Percentiles rank a stretch among this genome's conserved stretches.
These are phyloP conservation scores for Smutsia gigantea DNA, from an alignment of 2,797 vertebrate genomes.

Conservation along the genomic window DNA sequence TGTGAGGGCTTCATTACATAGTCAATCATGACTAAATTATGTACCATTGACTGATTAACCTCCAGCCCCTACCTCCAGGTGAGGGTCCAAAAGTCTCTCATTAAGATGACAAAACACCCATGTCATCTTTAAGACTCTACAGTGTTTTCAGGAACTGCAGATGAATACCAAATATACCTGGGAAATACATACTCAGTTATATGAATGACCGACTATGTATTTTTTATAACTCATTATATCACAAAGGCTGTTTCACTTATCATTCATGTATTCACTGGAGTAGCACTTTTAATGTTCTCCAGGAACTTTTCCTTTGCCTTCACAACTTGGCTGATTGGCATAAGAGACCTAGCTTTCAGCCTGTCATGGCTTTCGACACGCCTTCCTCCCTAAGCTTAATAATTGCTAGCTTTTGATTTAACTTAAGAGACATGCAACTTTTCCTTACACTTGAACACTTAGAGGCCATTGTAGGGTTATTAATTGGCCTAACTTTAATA, in stretches of 20 bases:
- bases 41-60: no score
- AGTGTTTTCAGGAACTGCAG: no score
- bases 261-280: neutral
- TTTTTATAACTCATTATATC: no score
- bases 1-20: no score
- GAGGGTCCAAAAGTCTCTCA: no score
- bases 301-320: neutral
- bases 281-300: neutral
- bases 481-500: neutral
- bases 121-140: no score
- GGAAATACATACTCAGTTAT: no score
- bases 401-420: neutral
- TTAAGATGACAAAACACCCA: no score
- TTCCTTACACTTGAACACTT: neutral
- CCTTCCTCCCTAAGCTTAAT: neutral
- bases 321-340: neutral
- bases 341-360: neutral
- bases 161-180: no score
- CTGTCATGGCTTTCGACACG: neutral
- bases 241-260: neutral
- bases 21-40: no score
- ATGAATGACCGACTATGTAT: no score
- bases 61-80: no score
- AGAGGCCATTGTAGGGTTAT: neutral
- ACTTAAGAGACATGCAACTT: neutral